Percentiles rank a stretch among this genome's conserved stretches.
phyloP scores from a whole-genome alignment of 2,797 vertebrate genomes.

The Melopsittacus undulatus region DNA sequence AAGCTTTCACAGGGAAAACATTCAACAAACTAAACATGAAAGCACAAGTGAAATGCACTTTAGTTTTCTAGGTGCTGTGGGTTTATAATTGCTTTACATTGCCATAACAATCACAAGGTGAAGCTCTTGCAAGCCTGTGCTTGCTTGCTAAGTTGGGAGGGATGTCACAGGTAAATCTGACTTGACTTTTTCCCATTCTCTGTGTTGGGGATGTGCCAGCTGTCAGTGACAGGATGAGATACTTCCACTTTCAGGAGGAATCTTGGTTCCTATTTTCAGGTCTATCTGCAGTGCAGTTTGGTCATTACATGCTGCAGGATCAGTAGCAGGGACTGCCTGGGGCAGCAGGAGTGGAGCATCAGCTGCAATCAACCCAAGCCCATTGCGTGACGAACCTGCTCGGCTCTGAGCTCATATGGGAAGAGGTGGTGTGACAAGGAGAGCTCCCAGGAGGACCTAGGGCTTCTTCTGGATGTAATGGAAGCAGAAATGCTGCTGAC shows the following conservation, averaged over 20 bases:
- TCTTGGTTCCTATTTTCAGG: neutral
- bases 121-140: neutral
- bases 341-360: rapidly evolving
- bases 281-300: neutral
- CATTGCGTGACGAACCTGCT: neutral
- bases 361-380: neutral
- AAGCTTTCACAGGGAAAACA: neutral
- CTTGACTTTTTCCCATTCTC: rapidly evolving
- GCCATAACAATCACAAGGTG: neutral
- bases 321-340: rapidly evolving
- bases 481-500: neutral
- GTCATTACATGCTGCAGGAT: rapidly evolving
- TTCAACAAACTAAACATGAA: neutral
- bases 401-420: neutral
- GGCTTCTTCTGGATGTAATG: neutral
- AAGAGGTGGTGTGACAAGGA: neutral
- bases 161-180: neutral
- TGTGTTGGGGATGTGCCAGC: too few species aligned
- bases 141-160: neutral
- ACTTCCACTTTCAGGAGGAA: neutral
- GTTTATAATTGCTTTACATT: neutral
- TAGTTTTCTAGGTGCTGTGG: neutral
- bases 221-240: neutral
- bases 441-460: neutral
- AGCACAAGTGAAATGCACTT: neutral